These are phyloP conservation scores for Helobdella robusta DNA, from an alignment of 2,888 invertebrate genomes.

Conservation along the genomic window DNA sequence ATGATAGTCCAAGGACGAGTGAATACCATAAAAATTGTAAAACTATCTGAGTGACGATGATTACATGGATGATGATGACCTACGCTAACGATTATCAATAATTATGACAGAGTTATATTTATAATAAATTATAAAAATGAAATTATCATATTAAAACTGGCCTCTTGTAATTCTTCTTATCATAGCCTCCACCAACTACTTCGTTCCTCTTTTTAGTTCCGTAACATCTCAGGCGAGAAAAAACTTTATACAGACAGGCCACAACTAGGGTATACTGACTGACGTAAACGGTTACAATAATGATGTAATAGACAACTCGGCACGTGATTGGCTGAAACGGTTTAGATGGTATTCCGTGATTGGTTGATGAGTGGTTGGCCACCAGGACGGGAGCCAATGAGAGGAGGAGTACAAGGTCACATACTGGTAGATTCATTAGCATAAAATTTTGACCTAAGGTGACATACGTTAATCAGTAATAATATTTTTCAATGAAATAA, in stretches of 20 bases:
- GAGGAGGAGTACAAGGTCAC: conserved; percentile 32
- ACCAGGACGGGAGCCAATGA: conserved; percentile 31
- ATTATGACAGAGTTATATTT: too few species aligned
- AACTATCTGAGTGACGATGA: too few species aligned
- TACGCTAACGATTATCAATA: too few species aligned
- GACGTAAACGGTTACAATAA: conserved; percentile 36
- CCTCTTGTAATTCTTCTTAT: too few species aligned
- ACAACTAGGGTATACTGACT: conserved; percentile 35
- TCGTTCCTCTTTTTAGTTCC: background rate
- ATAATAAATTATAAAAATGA: background rate
- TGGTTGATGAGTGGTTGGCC: conserved; percentile 30
- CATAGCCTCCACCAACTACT: background rate
- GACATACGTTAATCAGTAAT: too few species aligned
- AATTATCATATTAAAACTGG: background rate
- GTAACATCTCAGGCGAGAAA: background rate
- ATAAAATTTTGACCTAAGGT: conserved; percentile 30
- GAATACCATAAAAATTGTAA: too few species aligned
- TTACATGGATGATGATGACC: too few species aligned
- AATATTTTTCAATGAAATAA: too few species aligned
- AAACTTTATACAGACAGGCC: conserved; percentile 34
- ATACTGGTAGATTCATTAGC: conserved; percentile 33
- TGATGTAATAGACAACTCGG: conserved; percentile 34
- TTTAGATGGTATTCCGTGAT: background rate
- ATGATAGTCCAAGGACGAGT: too few species aligned
- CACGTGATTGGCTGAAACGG: conserved; percentile 18